Evolutionary conservation across 2,888 invertebrate genomes (phyloP).

Genomic region (Harpalus rubripes): DNA sequence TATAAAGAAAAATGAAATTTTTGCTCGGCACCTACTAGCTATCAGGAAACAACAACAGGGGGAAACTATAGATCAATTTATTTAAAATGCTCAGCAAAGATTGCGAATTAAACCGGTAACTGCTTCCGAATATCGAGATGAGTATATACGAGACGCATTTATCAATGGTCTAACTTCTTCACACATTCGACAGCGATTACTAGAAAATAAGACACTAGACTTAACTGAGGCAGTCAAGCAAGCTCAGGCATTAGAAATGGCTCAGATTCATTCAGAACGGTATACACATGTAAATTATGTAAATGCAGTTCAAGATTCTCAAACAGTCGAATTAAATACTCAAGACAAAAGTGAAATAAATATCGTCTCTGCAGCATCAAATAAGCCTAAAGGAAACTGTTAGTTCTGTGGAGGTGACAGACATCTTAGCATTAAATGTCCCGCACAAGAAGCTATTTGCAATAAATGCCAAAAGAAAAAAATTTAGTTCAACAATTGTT

Average conservation of each 20-base stretch:
- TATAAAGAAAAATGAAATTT: constrained; percentile 27
- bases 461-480: constrained; percentile 9
- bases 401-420: constrained; percentile 13
- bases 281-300: neutral
- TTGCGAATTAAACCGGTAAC: neutral
- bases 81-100: neutral
- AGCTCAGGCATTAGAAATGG: neutral
- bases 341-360: neutral
- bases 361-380: neutral
- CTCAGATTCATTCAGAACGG: neutral
- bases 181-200: neutral
- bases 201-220: neutral
- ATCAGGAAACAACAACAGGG: constrained; percentile 16
- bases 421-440: constrained; percentile 8
- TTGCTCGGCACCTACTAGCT: constrained; percentile 33
- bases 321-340: neutral
- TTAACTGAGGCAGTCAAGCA: neutral
- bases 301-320: neutral
- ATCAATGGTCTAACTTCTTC: neutral
- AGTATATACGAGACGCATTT: neutral
- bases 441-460: neutral
- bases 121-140: too few species aligned
- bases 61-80: constrained; percentile 6
- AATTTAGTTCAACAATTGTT: neutral
- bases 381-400: constrained; percentile 1